Evolutionary conservation across 2,113 vertebrate genomes (phyloP).

Genomic region (Astur gentilis): DNA sequence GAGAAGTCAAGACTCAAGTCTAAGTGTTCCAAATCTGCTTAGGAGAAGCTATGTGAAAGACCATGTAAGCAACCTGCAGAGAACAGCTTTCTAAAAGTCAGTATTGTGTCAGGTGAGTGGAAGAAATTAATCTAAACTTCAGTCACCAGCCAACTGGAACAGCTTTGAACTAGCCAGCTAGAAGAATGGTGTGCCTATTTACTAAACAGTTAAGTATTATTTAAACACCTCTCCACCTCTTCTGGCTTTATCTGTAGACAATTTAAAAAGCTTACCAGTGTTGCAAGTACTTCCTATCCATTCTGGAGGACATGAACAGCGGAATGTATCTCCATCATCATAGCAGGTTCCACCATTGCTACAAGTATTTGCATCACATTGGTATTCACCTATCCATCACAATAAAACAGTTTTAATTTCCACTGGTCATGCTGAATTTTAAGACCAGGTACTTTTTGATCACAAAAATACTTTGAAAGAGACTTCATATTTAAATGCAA

Average conservation of each 20-base stretch:
- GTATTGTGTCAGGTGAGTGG: background rate
- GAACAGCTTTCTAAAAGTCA: background rate
- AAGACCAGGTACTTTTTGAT: background rate
- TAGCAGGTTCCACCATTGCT: slow-evolving; percentile 91
- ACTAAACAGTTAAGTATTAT: background rate
- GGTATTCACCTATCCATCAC: slow-evolving; percentile 82
- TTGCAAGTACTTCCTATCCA: slow-evolving; percentile 92
- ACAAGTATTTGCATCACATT: slow-evolving; percentile 90
- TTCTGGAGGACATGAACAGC: slow-evolving; percentile 84
- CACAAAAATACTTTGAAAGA: background rate
- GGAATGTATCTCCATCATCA: slow-evolving; percentile 89
- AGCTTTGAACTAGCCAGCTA: background rate
- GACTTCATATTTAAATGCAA: background rate
- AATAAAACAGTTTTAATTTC: background rate
- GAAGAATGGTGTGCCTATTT: background rate
- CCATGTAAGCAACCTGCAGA: background rate
- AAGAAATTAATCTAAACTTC: background rate
- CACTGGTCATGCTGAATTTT: background rate
- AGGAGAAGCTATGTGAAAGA: background rate
- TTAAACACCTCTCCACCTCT: background rate
- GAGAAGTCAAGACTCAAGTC: background rate
- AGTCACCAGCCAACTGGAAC: background rate
- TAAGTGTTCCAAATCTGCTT: background rate
- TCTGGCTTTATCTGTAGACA: background rate
- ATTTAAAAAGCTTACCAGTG: slow-evolving; percentile 72